Conservation (phyloP, 2,888 invertebrate species). For the Watsonalla cultraria region DNA sequence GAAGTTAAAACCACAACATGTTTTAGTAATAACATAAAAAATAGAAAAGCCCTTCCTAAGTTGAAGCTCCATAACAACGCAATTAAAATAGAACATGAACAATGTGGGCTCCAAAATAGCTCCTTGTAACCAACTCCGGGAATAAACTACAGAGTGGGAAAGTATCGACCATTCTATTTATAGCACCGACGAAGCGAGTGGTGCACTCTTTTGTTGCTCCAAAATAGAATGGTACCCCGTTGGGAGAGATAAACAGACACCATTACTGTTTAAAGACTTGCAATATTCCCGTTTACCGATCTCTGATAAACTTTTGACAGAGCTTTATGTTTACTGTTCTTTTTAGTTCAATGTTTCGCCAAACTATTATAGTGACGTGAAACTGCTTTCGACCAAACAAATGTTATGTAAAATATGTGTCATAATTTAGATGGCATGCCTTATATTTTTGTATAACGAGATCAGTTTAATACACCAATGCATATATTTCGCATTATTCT, state of each 20-base stretch:
- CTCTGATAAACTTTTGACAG: background rate
- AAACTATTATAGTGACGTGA: no score
- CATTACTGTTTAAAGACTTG: conserved; percentile 20
- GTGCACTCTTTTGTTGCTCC: conserved; percentile 57
- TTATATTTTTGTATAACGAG: no score
- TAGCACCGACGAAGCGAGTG: conserved; percentile 45
- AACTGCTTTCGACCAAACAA: no score
- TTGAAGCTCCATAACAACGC: conserved; percentile 2
- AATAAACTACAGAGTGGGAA: conserved; percentile 53
- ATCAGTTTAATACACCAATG: no score
- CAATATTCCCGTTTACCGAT: conserved; percentile 15
- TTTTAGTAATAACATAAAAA: background rate
- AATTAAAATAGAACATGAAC: conserved; percentile 28
- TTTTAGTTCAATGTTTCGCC: no score
- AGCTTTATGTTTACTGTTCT: no score
- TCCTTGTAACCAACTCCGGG: conserved; percentile 53
- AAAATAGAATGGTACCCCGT: conserved; percentile 51
- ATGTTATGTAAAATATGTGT: no score
- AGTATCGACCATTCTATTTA: conserved; percentile 58
- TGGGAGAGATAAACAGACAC: conserved; percentile 26
- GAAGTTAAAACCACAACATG: background rate
- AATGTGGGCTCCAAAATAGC: conserved; percentile 50
- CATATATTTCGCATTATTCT: no score
- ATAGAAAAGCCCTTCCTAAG: background rate
- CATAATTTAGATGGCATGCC: no score